phyloP scores from a whole-genome alignment of 2,888 invertebrate species.

The Heliconius ismenius region DNA sequence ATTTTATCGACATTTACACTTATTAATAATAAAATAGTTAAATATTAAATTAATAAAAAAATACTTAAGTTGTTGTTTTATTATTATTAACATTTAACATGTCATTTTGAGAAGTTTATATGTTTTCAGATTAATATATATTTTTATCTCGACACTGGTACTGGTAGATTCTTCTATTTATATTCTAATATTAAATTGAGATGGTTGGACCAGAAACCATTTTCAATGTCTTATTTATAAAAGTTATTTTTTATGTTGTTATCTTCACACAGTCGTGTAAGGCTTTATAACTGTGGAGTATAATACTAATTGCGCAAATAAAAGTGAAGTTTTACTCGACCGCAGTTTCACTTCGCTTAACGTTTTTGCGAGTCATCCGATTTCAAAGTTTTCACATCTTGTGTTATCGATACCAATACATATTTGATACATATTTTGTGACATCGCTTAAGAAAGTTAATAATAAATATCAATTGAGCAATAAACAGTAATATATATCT shows the following conservation, averaged over 20 bases:
- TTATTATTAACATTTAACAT: not conserved
- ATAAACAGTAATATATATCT: not conserved
- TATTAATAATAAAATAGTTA: too few relatives aligned
- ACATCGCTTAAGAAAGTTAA: not conserved
- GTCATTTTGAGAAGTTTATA: not conserved
- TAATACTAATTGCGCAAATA: conserved; percentile 34
- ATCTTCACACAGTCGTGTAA: not conserved
- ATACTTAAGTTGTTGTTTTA: too few relatives aligned
- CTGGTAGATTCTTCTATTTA: not conserved
- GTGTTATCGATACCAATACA: not conserved
- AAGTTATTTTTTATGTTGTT: too few relatives aligned
- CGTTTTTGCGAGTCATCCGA: conserved; percentile 35
- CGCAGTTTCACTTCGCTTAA: conserved; percentile 37
- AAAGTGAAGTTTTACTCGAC: conserved; percentile 38
- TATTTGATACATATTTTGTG: not conserved
- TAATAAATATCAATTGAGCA: too few relatives aligned
- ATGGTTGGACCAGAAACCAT: not conserved
- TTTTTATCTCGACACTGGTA: too few relatives aligned
- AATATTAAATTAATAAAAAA: too few relatives aligned
- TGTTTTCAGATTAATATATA: not conserved
- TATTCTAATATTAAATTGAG: not conserved
- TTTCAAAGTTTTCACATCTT: conserved; percentile 26
- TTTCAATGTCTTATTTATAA: too few relatives aligned
- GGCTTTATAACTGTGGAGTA: conserved; percentile 1
- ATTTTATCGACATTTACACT: too few relatives aligned